Base-by-base conservation (phyloP, 2,797 vertebrate genomes). In the Muraenolepis orangiensis region DNA sequence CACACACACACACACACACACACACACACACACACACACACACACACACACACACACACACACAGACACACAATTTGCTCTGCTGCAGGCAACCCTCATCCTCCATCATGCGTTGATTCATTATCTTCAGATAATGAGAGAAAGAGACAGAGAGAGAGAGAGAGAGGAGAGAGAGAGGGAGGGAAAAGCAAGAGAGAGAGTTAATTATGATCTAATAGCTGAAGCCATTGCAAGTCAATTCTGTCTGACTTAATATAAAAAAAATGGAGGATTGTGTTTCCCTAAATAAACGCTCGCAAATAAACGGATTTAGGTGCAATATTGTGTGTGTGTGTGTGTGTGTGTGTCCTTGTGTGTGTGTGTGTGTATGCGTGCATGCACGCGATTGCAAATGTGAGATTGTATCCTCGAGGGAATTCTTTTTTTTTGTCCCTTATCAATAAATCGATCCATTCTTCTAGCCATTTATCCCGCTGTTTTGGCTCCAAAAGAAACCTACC, bases 201-300 rank as follows among this genome's bases (percentile, higher is more conserved):
- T 51, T 51, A 51, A 51, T 51, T 51, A 51, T n/a, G 46, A 51
- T 51, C 46, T 18, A 16, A 51, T n/a, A 10, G 46, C 46, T 51
- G 46, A 6, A 51, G 46, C 2, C 46, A 51, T 51, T 10, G 18
- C 18, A n/a, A 51, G 16, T 2, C 18, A 51, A 51, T 51, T 51
- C n/a, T 51, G n/a, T 51, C 18, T n/a, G 46, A 51, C 36, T 6
- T 6, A 38, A 38, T 4, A 38, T 38, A 5, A 6, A 1, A 51
- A 51, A 51, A 51, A 51, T n/a, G 46, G 46, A 51, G 18, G 46
- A 20, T 51, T 51, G 46, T n/a, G 46, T 2, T 51, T 20, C 46
- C 6, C 4, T 75, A n/a, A 70, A 82, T 75, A n/a, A 70, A 82
- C 75, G 70, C 3, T 16, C 28, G 6, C 10, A 28, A 72, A 72